These are phyloP conservation scores for Metallyticus violacea DNA, from an alignment of 2,888 invertebrate genomes.

Conservation along the genomic window DNA sequence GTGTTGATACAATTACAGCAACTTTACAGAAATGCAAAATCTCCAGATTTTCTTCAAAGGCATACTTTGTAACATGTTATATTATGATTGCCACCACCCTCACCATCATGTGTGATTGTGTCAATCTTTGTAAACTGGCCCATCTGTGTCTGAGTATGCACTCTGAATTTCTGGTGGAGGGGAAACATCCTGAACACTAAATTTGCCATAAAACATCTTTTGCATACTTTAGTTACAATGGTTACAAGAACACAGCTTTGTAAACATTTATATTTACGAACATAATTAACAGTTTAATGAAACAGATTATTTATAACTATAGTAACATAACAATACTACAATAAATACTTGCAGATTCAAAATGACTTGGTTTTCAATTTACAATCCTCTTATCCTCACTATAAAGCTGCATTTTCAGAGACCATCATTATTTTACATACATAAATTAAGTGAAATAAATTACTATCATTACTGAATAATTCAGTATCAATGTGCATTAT, in stretches of 20 bases:
- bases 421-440: neutral
- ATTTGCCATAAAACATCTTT: neutral
- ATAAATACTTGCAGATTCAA: neutral
- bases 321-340: neutral
- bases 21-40: too few species aligned
- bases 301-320: neutral
- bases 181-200: neutral
- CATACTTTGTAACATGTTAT: too few species aligned
- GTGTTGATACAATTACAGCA: too few species aligned
- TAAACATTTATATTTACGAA: neutral
- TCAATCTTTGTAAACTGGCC: neutral
- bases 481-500: neutral
- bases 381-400: neutral
- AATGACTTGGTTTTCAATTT: neutral
- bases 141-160: neutral
- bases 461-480: neutral
- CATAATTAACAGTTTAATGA: neutral
- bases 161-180: neutral
- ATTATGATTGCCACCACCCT: too few species aligned
- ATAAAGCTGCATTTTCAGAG: neutral
- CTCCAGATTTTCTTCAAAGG: too few species aligned
- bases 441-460: neutral
- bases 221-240: too few species aligned
- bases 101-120: neutral
- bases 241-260: neutral